A percentile compares a stretch with the other conserved stretches of the same genome.
Evolutionary conservation across 2,113 vertebrate genomes (phyloP).

Genomic region (Pachyramphus minor): DNA sequence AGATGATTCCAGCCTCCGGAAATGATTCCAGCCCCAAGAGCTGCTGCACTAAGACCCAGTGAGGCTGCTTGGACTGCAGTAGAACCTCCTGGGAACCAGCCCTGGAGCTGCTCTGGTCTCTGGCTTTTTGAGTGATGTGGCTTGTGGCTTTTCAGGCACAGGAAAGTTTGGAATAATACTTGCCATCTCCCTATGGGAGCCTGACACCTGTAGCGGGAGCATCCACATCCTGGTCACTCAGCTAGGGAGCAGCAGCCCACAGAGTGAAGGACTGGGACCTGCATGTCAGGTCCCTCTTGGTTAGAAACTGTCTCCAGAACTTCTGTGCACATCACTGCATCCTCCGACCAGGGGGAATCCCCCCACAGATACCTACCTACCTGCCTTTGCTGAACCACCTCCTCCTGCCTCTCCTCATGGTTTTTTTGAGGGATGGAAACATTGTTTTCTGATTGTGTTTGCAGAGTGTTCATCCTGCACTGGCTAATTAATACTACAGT

Average conservation of each 20-base stretch:
- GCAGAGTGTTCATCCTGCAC: not conserved
- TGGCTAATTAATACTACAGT: not conserved
- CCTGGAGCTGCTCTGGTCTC: not conserved
- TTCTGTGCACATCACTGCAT: not conserved
- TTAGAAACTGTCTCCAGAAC: not conserved
- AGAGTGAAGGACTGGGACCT: not conserved
- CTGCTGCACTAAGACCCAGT: accelerated
- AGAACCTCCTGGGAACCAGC: not conserved
- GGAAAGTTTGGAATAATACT: not conserved
- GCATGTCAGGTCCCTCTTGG: not conserved
- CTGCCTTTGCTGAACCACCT: not conserved
- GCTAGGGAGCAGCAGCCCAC: not conserved
- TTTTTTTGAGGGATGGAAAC: not conserved
- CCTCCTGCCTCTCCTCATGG: not conserved
- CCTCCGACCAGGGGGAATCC: not conserved
- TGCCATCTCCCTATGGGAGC: not conserved
- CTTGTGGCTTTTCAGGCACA: not conserved
- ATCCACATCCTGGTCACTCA: not conserved
- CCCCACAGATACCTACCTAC: not conserved
- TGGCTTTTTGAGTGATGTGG: not conserved
- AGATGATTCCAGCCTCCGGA: not conserved
- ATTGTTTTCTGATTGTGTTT: not conserved
- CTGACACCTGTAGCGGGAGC: not conserved
- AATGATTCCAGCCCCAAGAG: not conserved
- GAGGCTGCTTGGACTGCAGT: not conserved